phyloP scores from a whole-genome alignment of 2,888 invertebrate species.

The Dicyrtomina minuta region DNA sequence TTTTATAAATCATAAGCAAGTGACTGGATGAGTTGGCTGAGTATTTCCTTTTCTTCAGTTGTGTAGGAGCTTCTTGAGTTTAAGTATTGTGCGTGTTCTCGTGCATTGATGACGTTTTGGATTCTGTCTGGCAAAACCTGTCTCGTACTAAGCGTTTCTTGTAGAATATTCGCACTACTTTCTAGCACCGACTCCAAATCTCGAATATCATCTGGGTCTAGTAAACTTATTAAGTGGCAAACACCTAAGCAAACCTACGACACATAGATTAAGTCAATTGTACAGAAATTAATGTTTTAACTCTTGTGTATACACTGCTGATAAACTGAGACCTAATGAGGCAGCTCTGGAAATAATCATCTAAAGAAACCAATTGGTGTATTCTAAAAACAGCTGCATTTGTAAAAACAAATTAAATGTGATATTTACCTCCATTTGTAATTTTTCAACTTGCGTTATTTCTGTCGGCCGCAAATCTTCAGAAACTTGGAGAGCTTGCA shows the following conservation, averaged over 20 bases:
- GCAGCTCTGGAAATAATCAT: no score
- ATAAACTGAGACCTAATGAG: no score
- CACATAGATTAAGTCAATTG: no score
- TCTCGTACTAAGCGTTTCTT: neutral
- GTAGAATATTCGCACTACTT: slow-evolving; percentile 4
- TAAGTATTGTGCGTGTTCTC: neutral
- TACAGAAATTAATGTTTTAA: no score
- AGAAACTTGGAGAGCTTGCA: slow-evolving; percentile 15
- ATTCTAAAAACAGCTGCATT: no score
- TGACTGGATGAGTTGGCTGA: neutral
- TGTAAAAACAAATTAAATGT: neutral
- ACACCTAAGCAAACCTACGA: slow-evolving; percentile 25
- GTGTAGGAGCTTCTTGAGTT: neutral
- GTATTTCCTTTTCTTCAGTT: neutral
- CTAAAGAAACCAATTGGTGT: no score
- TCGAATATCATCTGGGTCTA: slow-evolving; percentile 15
- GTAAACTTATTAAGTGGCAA: slow-evolving; percentile 17
- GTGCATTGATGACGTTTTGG: slow-evolving; percentile 10
- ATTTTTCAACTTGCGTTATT: slow-evolving; percentile 29
- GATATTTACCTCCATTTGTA: slow-evolving; percentile 23
- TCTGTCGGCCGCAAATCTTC: slow-evolving; percentile 27
- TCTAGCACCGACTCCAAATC: slow-evolving; percentile 20
- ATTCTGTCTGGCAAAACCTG: slow-evolving; percentile 17
- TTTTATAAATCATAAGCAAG: no score
- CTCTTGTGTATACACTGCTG: no score